These are phyloP conservation scores for Leuciscus waleckii DNA, from an alignment of 2,797 vertebrate genomes.

Conservation along the genomic window DNA sequence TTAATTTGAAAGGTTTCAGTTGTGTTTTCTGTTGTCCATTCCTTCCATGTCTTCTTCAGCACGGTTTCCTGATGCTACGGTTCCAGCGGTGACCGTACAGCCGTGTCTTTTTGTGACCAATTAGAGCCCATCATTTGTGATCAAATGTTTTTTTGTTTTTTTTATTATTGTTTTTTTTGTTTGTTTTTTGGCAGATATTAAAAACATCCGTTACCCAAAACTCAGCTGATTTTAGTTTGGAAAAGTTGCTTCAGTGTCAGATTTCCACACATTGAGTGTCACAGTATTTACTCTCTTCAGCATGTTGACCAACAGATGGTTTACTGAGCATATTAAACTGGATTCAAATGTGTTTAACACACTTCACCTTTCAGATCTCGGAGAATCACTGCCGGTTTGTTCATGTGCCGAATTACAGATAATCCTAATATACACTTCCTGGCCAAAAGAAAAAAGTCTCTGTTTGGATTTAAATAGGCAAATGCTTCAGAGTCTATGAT, in stretches of 20 bases:
- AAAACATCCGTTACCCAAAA: slow-evolving; percentile 23
- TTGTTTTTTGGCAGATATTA: slow-evolving; percentile 18
- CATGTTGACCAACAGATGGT: not conserved
- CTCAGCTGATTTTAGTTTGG: slow-evolving; percentile 8
- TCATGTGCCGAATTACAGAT: not conserved
- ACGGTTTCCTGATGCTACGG: not conserved
- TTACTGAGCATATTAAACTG: not conserved
- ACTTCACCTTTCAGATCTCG: not conserved
- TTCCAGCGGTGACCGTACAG: not conserved
- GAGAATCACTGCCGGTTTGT: not conserved
- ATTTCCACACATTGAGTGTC: not conserved
- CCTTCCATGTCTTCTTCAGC: slow-evolving; percentile 5
- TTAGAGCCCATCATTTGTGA: slow-evolving; percentile 17
- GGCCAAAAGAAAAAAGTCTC: too few species aligned
- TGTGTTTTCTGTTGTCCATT: slow-evolving; percentile 22
- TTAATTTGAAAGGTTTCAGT: not conserved
- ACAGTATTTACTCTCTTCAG: not conserved
- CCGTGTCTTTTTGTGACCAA: slow-evolving; percentile 18
- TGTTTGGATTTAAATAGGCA: too few species aligned
- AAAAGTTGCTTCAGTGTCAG: not conserved
- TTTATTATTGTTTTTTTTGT: not conserved
- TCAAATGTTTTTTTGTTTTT: not conserved
- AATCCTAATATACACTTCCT: not conserved
- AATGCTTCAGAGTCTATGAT: too few species aligned
- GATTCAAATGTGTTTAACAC: not conserved